Conservation (phyloP, 2,888 invertebrate genomes). For the Sesia apiformis region DNA sequence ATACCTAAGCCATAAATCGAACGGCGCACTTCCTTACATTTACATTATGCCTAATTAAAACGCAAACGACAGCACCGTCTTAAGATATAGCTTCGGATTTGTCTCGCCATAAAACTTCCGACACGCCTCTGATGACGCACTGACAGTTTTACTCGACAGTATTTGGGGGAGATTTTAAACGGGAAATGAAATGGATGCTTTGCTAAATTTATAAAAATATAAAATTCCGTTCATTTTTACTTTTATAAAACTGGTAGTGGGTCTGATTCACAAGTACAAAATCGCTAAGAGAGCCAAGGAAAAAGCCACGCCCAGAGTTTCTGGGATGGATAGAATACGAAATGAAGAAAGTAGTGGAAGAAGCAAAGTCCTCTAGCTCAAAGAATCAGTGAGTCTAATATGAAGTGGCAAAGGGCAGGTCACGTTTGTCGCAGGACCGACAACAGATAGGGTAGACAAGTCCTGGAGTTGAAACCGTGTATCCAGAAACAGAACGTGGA, state of each 20-base stretch:
- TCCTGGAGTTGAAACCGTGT: too few species aligned
- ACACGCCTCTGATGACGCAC: slow-evolving; percentile 60
- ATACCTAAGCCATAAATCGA: neutral
- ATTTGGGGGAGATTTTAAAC: slow-evolving; percentile 15
- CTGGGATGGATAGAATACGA: too few species aligned
- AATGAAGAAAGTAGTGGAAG: neutral
- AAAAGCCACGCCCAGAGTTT: too few species aligned
- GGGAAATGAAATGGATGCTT: neutral
- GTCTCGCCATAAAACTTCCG: slow-evolving; percentile 46
- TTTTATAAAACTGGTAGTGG: too few species aligned
- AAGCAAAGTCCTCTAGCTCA: too few species aligned
- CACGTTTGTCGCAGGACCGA: too few species aligned
- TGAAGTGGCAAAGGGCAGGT: neutral
- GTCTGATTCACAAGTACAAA: too few species aligned
- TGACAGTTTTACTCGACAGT: slow-evolving; percentile 48
- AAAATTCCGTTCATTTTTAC: too few species aligned
- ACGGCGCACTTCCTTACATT: neutral
- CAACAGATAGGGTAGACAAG: too few species aligned
- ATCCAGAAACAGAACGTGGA: too few species aligned
- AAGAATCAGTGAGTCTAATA: neutral
- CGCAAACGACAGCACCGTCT: slow-evolving; percentile 1
- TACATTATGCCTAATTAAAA: slow-evolving; percentile 2
- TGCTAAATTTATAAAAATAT: neutral
- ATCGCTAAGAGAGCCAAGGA: too few species aligned
- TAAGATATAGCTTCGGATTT: slow-evolving; percentile 5